These are phyloP conservation scores for Mythimna albipuncta DNA, from an alignment of 2,888 invertebrate genomes.

Conservation along the genomic window DNA sequence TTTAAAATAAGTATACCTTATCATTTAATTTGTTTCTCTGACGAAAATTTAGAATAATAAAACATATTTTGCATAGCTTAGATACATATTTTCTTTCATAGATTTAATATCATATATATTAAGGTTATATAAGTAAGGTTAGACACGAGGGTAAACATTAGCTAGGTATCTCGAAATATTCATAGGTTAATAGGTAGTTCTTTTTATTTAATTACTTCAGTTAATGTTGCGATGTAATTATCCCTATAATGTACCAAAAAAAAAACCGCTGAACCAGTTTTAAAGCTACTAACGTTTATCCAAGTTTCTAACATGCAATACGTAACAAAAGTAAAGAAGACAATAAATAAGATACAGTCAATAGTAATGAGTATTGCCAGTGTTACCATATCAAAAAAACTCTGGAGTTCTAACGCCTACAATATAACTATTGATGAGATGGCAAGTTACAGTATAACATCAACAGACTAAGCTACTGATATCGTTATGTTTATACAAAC, in stretches of 20 bases:
- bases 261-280: background rate
- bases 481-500: slow-evolving; percentile 65
- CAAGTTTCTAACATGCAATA: background rate
- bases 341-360: slow-evolving; percentile 9
- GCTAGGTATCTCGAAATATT: no score
- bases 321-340: background rate
- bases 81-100: background rate
- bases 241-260: no score
- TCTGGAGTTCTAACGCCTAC: slow-evolving; percentile 32
- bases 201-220: no score
- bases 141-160: background rate
- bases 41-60: slow-evolving; percentile 1
- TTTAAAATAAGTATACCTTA: background rate
- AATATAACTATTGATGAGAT: slow-evolving; percentile 47
- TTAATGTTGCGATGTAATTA: no score
- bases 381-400: slow-evolving; percentile 37
- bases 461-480: slow-evolving; percentile 74
- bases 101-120: background rate
- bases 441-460: slow-evolving; percentile 66
- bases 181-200: no score
- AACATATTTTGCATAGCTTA: background rate
- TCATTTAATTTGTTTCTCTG: background rate
- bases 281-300: background rate
- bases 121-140: background rate
- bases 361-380: slow-evolving; percentile 39